Conservation (phyloP, 2,113 vertebrate species). For the Sminthopsis crassicaudata region DNA sequence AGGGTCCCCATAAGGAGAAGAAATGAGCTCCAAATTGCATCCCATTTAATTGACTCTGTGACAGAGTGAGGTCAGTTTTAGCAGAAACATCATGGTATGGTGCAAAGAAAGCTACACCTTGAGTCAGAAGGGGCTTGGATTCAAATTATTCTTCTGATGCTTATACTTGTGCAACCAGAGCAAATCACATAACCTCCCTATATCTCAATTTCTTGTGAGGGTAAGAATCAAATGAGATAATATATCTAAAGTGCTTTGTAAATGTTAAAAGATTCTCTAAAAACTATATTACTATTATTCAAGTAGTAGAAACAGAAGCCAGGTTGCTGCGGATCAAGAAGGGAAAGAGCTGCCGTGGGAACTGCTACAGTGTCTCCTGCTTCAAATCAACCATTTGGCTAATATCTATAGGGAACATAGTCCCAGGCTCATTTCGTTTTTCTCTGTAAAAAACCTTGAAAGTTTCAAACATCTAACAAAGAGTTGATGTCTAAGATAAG, state of each 20-base stretch:
- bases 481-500: not conserved
- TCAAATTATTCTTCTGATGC: not conserved
- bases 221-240: not conserved
- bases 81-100: not conserved
- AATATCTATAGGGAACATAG: not conserved
- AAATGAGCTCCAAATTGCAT: not conserved
- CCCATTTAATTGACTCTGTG: not conserved
- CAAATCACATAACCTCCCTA: not conserved
- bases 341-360: not conserved
- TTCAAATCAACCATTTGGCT: not conserved
- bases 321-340: not conserved
- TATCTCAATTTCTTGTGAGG: not conserved
- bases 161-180: not conserved
- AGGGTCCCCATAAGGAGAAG: not conserved
- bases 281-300: not conserved
- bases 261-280: slow-evolving; percentile 24
- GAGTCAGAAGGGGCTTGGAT: not conserved
- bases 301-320: not conserved
- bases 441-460: not conserved
- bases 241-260: not conserved
- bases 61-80: not conserved
- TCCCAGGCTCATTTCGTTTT: not conserved
- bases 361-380: not conserved
- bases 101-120: not conserved
- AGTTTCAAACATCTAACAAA: not conserved